Conservation (phyloP, 2,888 invertebrate species). For the Volucella bombylans region DNA sequence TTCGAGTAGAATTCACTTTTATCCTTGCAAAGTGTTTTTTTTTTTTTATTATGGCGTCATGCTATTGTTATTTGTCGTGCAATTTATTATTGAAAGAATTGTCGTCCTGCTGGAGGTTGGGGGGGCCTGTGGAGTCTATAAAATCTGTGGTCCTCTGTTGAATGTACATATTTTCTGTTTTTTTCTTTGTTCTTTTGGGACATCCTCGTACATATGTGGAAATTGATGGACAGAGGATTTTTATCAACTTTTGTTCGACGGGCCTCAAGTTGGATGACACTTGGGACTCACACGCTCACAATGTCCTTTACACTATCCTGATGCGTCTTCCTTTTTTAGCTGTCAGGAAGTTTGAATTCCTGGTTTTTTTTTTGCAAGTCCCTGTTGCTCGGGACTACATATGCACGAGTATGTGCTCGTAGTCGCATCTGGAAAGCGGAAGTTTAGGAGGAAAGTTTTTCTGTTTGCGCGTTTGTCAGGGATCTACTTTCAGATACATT, state of each 20-base stretch:
- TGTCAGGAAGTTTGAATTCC: slow-evolving; percentile 39
- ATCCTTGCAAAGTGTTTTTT: slow-evolving; percentile 46
- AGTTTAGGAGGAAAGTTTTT: slow-evolving; percentile 31
- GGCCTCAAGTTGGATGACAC: slow-evolving; percentile 42
- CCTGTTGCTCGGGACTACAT: slow-evolving; percentile 17
- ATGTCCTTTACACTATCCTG: slow-evolving; percentile 40
- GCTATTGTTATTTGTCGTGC: slow-evolving; percentile 48
- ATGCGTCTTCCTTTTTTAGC: slow-evolving; percentile 24
- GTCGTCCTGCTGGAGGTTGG: slow-evolving; percentile 1
- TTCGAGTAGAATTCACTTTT: slow-evolving; percentile 51
- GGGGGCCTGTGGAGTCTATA: background rate
- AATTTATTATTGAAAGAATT: slow-evolving; percentile 48
- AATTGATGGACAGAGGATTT: background rate
- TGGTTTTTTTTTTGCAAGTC: slow-evolving; percentile 18
- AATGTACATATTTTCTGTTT: slow-evolving; percentile 1
- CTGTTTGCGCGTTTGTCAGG: background rate
- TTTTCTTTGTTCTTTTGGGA: slow-evolving; percentile 19
- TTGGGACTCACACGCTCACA: slow-evolving; percentile 9
- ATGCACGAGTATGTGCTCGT: no score
- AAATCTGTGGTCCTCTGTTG: background rate
- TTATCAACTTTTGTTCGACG: slow-evolving; percentile 23
- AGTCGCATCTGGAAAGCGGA: background rate
- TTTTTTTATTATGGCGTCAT: background rate
- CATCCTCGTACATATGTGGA: background rate
- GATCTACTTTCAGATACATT: background rate